phyloP scores from a whole-genome alignment of 2,797 vertebrate species.

The Galaxias olidus region DNA sequence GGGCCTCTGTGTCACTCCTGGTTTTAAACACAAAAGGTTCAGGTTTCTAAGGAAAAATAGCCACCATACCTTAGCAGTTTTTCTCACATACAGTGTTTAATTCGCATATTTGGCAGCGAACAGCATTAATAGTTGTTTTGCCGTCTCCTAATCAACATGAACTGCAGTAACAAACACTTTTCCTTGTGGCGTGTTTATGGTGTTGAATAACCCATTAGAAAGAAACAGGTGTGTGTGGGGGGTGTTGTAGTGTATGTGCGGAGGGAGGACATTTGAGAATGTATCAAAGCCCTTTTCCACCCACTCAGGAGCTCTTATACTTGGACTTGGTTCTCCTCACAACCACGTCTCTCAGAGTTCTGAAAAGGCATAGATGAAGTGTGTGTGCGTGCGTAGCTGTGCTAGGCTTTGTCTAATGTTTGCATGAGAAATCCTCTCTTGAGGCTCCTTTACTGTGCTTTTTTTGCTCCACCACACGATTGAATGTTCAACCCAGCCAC shows the following conservation, averaged over 20 bases:
- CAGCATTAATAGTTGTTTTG: not conserved
- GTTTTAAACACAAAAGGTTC: conserved; percentile 8
- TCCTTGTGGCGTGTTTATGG: conserved; percentile 4
- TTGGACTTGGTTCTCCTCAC: conserved; percentile 47
- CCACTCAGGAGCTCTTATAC: conserved; percentile 37
- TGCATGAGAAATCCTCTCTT: conserved; percentile 23
- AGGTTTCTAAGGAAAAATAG: not conserved
- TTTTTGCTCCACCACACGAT: conserved; percentile 29
- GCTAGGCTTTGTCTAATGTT: not conserved
- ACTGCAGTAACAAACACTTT: not conserved
- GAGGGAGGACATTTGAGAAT: too few species aligned
- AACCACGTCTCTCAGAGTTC: conserved; percentile 47
- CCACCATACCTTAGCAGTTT: not conserved
- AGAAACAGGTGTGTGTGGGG: not conserved
- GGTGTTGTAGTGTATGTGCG: conserved; percentile 29
- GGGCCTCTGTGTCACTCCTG: not conserved
- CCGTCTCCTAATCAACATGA: conserved; percentile 2
- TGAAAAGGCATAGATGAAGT: conserved; percentile 20
- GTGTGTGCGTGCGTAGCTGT: conserved; percentile 27
- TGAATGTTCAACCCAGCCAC: not conserved
- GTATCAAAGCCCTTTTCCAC: conserved; percentile 49
- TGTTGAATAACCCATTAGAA: conserved; percentile 17
- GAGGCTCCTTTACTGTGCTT: conserved; percentile 33
- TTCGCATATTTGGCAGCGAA: not conserved
- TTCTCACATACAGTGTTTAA: not conserved